Evolutionary conservation across 1,140 invertebrate species (phyloP).

Genomic region (Oedothorax gibbosus): DNA sequence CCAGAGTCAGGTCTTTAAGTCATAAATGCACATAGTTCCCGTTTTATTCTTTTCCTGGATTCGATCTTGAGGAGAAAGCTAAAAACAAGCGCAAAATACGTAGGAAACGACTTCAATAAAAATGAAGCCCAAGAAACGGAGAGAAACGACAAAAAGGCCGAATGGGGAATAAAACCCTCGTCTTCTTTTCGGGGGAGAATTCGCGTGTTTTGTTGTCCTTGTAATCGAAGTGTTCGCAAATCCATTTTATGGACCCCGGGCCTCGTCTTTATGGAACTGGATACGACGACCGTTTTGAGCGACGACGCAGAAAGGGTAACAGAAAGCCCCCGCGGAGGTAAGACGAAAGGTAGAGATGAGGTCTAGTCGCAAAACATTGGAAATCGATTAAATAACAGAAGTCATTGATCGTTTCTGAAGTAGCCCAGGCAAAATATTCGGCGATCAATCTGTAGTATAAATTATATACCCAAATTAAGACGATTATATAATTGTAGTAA

Average conservation of each 20-base stretch:
- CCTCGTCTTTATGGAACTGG: conserved; percentile 46
- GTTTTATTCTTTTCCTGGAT: conserved; percentile 32
- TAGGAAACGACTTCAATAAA: not conserved
- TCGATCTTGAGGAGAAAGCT: not conserved
- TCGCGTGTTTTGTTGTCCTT: conserved; percentile 55
- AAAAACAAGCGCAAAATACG: not conserved
- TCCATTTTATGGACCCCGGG: conserved; percentile 42
- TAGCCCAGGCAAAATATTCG: too few species aligned
- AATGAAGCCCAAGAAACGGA: not conserved
- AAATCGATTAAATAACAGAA: too few species aligned
- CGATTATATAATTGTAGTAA: too few species aligned
- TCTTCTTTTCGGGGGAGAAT: conserved; percentile 12
- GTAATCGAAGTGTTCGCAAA: conserved; percentile 58
- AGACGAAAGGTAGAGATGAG: not conserved
- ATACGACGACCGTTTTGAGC: conserved; percentile 44
- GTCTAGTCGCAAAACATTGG: not conserved
- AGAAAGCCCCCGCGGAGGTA: not conserved
- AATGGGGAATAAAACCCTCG: conserved; percentile 40
- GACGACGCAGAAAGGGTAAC: conserved; percentile 19
- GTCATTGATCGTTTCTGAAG: too few species aligned
- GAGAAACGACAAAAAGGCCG: not conserved
- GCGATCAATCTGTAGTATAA: too few species aligned
- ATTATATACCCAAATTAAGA: too few species aligned
- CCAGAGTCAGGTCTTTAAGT: conserved; percentile 1
- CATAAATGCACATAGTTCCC: conserved; percentile 10